Percentiles rank a stretch among this genome's conserved stretches.
phyloP scores from a whole-genome alignment of 2,113 vertebrate genomes.

The Hymenochirus boettgeri region DNA sequence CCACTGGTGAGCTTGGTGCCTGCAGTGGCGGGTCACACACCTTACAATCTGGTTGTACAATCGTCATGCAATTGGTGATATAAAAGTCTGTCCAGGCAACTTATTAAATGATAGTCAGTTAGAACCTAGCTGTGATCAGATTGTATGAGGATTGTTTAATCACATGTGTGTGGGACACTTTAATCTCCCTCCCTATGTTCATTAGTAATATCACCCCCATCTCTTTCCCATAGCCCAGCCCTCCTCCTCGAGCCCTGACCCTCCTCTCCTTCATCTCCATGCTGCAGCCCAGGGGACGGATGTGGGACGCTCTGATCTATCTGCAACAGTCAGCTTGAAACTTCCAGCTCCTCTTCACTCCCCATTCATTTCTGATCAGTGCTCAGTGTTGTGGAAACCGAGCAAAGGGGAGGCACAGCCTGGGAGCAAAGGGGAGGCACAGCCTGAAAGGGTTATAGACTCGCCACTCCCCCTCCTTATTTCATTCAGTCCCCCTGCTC shows the following conservation, averaged over 20 bases:
- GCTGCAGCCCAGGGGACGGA: neutral
- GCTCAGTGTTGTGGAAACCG: neutral
- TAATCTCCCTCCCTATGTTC: neutral
- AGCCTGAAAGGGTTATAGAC: slow-evolving; percentile 29
- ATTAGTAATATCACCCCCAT: neutral
- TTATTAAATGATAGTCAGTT: too few relatives aligned
- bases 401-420: too few relatives aligned
- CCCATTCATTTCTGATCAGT: slow-evolving; percentile 4
- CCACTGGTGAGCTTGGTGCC: too few relatives aligned
- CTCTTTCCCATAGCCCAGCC: too few relatives aligned
- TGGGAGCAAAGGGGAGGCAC: slow-evolving; percentile 15
- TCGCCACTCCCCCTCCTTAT: slow-evolving; percentile 25
- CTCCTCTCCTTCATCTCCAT: neutral
- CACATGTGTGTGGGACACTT: too few relatives aligned
- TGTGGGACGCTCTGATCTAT: slow-evolving; percentile 11
- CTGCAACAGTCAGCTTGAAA: slow-evolving; percentile 24
- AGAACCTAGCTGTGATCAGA: too few relatives aligned
- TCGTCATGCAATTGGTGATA: too few relatives aligned
- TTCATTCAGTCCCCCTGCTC: slow-evolving; percentile 14
- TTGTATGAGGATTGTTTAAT: too few relatives aligned
- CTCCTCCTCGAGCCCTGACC: neutral
- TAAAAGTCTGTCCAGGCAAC: too few relatives aligned
- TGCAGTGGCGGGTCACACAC: too few relatives aligned
- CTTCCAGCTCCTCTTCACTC: neutral
- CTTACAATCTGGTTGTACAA: too few relatives aligned